phyloP scores from a whole-genome alignment of 37 sponge, comb jelly and placozoan species.

The Eunapius fragilis region DNA sequence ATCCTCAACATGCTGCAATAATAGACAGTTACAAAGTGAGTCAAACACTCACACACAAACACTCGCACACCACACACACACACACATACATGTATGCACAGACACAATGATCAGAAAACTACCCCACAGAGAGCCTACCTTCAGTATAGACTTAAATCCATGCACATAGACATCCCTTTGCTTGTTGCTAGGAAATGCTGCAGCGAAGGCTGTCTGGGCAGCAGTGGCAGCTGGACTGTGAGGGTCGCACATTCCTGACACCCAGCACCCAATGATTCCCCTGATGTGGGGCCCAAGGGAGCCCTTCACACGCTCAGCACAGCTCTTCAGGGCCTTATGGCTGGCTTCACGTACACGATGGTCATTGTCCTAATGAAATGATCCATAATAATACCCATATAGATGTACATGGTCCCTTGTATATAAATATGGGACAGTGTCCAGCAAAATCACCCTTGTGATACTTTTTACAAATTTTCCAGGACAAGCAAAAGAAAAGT shows the following conservation, averaged over 20 bases:
- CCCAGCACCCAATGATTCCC: slow-evolving; percentile 73
- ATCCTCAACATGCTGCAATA: slow-evolving; percentile 40
- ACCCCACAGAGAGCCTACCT: slow-evolving; percentile 9
- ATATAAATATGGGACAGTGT: no score
- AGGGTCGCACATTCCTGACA: slow-evolving; percentile 75
- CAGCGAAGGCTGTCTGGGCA: slow-evolving; percentile 59
- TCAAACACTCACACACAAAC: neutral
- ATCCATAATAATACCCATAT: no score
- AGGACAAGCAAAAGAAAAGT: no score
- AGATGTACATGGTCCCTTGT: no score
- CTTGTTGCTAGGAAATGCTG: slow-evolving; percentile 48
- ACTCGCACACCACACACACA: neutral
- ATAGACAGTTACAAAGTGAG: neutral
- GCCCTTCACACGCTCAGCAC: slow-evolving; percentile 21
- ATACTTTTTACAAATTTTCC: no score
- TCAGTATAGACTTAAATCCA: slow-evolving; percentile 25
- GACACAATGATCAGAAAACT: no score
- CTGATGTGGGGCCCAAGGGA: slow-evolving; percentile 54
- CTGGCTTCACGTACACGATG: slow-evolving; percentile 59
- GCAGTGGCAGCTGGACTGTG: slow-evolving; percentile 54
- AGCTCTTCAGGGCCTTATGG: slow-evolving; percentile 60
- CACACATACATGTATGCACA: no score
- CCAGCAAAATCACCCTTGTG: no score
- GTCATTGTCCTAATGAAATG: slow-evolving; percentile 66
- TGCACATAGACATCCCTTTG: slow-evolving; percentile 34